phyloP scores from a whole-genome alignment of 2,797 vertebrate genomes.

The Clarias pachynema region DNA sequence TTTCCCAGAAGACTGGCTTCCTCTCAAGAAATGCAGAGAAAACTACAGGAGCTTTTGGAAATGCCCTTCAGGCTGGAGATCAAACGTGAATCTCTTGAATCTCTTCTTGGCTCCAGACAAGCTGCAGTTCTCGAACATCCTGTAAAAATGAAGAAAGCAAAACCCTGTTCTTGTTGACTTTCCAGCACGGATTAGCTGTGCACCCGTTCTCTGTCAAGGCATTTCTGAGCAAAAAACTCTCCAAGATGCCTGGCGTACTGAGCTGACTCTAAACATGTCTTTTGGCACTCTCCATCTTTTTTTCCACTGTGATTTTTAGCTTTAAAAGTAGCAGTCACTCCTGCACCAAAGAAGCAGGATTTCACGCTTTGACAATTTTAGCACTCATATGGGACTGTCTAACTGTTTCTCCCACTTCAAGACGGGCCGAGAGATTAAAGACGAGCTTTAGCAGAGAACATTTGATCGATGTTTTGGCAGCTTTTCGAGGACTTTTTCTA shows the following conservation, averaged over 20 bases:
- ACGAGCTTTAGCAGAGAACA: conserved; percentile 28
- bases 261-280: neutral
- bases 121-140: conserved; percentile 9
- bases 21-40: neutral
- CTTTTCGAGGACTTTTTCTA: neutral
- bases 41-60: conserved; percentile 19
- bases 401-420: neutral
- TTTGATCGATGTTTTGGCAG: conserved; percentile 40
- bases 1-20: neutral
- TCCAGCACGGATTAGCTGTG: neutral
- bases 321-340: neutral
- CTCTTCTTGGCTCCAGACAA: conserved; percentile 8
- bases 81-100: conserved; percentile 16
- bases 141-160: conserved; percentile 5
- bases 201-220: neutral
- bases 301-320: neutral
- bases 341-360: neutral
- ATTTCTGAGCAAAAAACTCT: neutral
- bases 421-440: conserved; percentile 1
- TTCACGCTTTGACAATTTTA: neutral
- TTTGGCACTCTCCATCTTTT: neutral
- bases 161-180: conserved; percentile 1
- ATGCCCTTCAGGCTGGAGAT: conserved; percentile 12
- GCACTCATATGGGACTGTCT: neutral
- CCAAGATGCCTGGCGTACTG: conserved; percentile 6